Evolutionary conservation across 1,140 invertebrate genomes (phyloP).

Genomic region (Drosophila setifemur): DNA sequence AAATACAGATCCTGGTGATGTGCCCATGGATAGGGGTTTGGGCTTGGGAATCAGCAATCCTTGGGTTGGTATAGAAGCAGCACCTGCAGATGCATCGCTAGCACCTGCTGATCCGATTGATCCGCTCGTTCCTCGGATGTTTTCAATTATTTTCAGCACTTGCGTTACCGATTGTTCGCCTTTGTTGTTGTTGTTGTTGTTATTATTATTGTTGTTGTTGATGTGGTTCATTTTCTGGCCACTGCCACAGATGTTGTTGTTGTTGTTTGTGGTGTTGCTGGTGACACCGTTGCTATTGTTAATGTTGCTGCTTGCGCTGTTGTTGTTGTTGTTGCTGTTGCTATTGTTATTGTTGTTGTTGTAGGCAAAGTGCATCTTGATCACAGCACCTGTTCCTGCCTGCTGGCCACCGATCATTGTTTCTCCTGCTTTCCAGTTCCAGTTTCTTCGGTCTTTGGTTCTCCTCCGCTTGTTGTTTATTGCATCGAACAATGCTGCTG

Average conservation of each 20-base stretch:
- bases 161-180: slow-evolving; percentile 4
- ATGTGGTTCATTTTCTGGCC: slow-evolving; percentile 28
- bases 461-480: too few relatives aligned
- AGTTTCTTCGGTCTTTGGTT: too few relatives aligned
- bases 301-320: background rate
- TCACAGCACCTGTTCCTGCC: slow-evolving; percentile 46
- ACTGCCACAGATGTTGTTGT: slow-evolving; percentile 15
- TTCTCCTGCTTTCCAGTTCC: slow-evolving; percentile 10
- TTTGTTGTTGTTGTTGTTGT: slow-evolving; percentile 22
- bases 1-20: too few relatives aligned
- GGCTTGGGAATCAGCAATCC: too few relatives aligned
- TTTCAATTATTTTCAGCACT: slow-evolving; percentile 43
- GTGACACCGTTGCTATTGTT: slow-evolving; percentile 1
- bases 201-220: slow-evolving; percentile 25
- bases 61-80: too few relatives aligned
- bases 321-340: slow-evolving; percentile 8
- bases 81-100: background rate
- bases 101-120: slow-evolving; percentile 6
- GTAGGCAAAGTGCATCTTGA: slow-evolving; percentile 62
- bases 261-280: slow-evolving; percentile 29
- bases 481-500: too few relatives aligned
- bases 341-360: slow-evolving; percentile 32
- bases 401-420: slow-evolving; percentile 59
- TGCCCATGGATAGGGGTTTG: too few relatives aligned
- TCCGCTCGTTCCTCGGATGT: slow-evolving; percentile 13